These are phyloP conservation scores for Amblyjoppa fuscipennis DNA, from an alignment of 2,888 invertebrate genomes.

Conservation along the genomic window DNA sequence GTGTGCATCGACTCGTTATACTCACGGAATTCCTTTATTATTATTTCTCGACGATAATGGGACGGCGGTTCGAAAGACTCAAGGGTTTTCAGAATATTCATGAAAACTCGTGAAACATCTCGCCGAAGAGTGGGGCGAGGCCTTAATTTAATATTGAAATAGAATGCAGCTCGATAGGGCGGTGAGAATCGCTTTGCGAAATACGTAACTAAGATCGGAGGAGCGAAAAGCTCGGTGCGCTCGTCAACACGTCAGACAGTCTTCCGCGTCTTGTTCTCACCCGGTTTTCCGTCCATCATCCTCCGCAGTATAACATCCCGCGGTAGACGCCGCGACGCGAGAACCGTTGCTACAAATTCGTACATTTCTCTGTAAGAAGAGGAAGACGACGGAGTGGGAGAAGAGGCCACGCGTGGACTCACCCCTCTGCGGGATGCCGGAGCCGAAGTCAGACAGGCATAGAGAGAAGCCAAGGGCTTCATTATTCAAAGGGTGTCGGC, in stretches of 20 bases:
- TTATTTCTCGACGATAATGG: constrained; percentile 40
- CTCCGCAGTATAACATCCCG: constrained; percentile 20
- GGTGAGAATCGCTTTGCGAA: constrained; percentile 1
- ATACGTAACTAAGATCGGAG: constrained; percentile 8
- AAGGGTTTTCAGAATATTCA: constrained; percentile 7
- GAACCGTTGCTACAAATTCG: constrained; percentile 77
- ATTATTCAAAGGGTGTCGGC: constrained; percentile 84
- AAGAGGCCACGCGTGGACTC: constrained; percentile 45
- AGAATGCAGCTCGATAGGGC: not conserved
- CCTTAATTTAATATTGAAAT: constrained; percentile 24
- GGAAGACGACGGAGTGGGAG: constrained; percentile 56
- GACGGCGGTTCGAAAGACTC: not conserved
- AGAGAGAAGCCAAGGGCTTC: constrained; percentile 79
- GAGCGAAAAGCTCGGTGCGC: constrained; percentile 13
- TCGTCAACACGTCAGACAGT: constrained; percentile 53
- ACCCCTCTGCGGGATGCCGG: constrained; percentile 55
- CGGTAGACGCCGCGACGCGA: constrained; percentile 38
- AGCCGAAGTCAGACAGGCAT: constrained; percentile 77
- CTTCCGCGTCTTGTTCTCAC: constrained; percentile 30
- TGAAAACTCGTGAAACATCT: not conserved
- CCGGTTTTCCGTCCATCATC: constrained; percentile 48
- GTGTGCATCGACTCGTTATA: constrained; percentile 16
- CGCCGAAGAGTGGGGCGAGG: not conserved
- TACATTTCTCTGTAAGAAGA: constrained; percentile 69
- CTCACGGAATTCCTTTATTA: constrained; percentile 32